A percentile compares a stretch with the other conserved stretches of the same genome.
Conservation (phyloP, 2,113 vertebrate species). For the Dunckerocampus dactyliophorus region DNA sequence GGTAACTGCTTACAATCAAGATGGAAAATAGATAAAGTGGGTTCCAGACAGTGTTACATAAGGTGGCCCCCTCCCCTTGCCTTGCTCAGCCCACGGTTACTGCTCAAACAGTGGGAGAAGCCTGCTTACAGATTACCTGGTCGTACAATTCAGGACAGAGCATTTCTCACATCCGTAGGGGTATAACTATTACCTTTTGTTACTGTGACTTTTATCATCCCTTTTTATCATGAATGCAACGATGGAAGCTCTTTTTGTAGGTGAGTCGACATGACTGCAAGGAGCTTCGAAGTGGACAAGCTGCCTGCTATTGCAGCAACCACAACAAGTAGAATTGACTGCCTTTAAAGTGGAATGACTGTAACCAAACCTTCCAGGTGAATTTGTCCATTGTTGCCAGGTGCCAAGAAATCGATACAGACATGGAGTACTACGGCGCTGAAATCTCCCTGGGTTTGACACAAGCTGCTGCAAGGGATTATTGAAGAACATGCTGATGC, state of each 20-base stretch:
- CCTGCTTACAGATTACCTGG: conserved; percentile 20
- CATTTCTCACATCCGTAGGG: conserved; percentile 4
- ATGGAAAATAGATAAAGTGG: neutral
- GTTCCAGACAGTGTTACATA: conserved; percentile 19
- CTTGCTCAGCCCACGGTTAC: conserved; percentile 32
- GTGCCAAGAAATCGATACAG: conserved; percentile 60
- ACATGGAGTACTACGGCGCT: conserved; percentile 9
- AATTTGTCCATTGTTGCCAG: conserved; percentile 47
- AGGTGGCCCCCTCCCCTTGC: conserved; percentile 27
- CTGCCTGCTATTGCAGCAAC: conserved; percentile 15
- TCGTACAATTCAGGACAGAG: conserved; percentile 12
- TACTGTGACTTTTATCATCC: conserved; percentile 2
- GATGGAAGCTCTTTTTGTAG: conserved; percentile 9
- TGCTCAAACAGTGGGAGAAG: conserved; percentile 50
- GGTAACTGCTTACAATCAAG: conserved; percentile 1
- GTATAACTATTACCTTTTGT: conserved; percentile 1
- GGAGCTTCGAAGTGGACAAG: conserved; percentile 41
- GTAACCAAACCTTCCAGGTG: conserved; percentile 22
- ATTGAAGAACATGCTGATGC: conserved; percentile 16
- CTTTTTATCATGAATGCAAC: neutral
- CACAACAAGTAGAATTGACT: conserved; percentile 60
- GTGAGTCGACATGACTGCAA: conserved; percentile 17
- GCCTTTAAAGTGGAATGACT: conserved; percentile 48
- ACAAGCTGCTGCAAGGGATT: conserved; percentile 18
- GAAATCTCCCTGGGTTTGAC: conserved; percentile 17